Base-by-base conservation (phyloP, 2,113 vertebrate species). In the Bagarius yarrelli region DNA sequence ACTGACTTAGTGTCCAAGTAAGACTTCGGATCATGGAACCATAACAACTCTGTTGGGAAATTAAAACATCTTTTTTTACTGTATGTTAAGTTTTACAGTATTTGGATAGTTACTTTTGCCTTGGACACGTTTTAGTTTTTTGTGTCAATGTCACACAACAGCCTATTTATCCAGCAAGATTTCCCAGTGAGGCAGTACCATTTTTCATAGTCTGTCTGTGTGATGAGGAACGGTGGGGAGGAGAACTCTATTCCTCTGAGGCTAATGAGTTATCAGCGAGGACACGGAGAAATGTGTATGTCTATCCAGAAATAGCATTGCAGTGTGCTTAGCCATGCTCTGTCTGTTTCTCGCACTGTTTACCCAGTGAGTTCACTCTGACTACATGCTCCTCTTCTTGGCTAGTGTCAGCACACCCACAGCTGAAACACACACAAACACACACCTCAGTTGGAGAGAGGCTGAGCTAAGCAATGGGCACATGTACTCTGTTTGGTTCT, bases 231-330 rank as follows among this genome's bases (percentile, higher is more conserved):
- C 40, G 53, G 52, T 18, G 34, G 70, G 71, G 71, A 56, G 70
- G 47, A 81, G 63, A 76, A 85, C 79, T 52, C 16, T 60, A 14
- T 60, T 85, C 80, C 80, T 40, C 71, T 16, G 83, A 59, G 83
- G 57, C 59, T 74, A 78, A 80, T 87, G 79, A 78, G 84, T 88
- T 85, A 74, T 76, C 80, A 83, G 69, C 25, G 78, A 84, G 78
- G 76, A 86, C 78, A 52, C 63, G 61, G 66, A 80, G 82, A 87
- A 82, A 85, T 80, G 80, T 50, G 61, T 57, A 80, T 55, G 63
- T 12, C 83, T n/a, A 60, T 79, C 79, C 86, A 82, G 78, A 84
- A 83, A 81, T 66, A 77, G 77, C 82, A 67, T 3, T 72, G 83
- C 75, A 70, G 81, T 87, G 78, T 83, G 79, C 56, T 85, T 57